phyloP scores from a whole-genome alignment of 2,113 vertebrate species.

The Paratilapia polleni region DNA sequence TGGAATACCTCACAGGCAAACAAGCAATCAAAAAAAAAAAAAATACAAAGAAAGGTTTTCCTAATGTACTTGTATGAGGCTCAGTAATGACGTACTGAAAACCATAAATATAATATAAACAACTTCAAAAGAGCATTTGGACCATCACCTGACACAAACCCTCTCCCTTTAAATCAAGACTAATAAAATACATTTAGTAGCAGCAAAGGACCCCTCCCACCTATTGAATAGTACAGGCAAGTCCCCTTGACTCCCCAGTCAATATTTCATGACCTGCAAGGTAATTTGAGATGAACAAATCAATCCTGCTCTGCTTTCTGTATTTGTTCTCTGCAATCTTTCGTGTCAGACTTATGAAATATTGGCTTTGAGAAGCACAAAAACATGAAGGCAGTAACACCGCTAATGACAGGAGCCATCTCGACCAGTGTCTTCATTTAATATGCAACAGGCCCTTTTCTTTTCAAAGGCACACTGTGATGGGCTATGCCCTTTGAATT shows the following conservation, averaged over 20 bases:
- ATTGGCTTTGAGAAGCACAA: slow-evolving; percentile 7
- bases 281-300: slow-evolving; percentile 2
- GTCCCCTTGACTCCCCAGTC: slow-evolving; percentile 4
- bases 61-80: too few relatives aligned
- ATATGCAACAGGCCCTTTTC: slow-evolving; percentile 25
- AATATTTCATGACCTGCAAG: slow-evolving; percentile 4
- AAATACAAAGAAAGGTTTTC: too few relatives aligned
- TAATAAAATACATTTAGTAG: neutral
- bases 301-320: neutral
- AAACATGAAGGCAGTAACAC: neutral
- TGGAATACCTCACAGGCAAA: too few relatives aligned
- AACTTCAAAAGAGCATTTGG: too few relatives aligned
- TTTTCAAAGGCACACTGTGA: slow-evolving; percentile 35
- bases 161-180: neutral
- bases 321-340: neutral
- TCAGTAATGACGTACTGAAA: too few relatives aligned
- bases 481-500: slow-evolving; percentile 65
- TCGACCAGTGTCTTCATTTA: neutral
- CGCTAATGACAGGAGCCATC: neutral
- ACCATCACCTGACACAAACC: neutral
- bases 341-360: neutral
- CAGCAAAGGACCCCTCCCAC: neutral
- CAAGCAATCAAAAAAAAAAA: too few relatives aligned
- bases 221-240: neutral
- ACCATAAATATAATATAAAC: too few relatives aligned